Percentiles rank a stretch among this genome's conserved stretches.
Evolutionary conservation across 2,797 vertebrate genomes (phyloP).

Genomic region (Peromyscus aztecus): DNA sequence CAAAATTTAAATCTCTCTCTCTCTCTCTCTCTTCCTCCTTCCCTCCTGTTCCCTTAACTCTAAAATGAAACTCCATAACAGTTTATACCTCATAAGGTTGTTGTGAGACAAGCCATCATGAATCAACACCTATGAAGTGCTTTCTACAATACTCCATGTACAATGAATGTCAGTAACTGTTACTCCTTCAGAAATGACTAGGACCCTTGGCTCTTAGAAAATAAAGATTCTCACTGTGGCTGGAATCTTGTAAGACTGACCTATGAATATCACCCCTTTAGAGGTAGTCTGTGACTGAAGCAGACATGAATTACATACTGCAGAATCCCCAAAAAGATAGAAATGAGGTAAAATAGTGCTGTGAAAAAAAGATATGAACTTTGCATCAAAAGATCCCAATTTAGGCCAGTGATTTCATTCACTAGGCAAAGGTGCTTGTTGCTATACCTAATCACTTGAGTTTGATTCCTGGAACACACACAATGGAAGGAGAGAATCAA

Average conservation of each 20-base stretch:
- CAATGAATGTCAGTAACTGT: background rate
- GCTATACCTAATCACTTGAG: background rate
- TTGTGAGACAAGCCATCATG: constrained; percentile 15
- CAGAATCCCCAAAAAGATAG: background rate
- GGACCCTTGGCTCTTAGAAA: background rate
- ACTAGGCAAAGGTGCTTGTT: background rate
- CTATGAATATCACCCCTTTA: background rate
- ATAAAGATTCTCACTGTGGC: constrained; percentile 26
- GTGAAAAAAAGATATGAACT: background rate
- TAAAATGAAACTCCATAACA: constrained; percentile 37
- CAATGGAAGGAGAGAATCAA: background rate
- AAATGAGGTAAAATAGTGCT: background rate
- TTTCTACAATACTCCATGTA: constrained; percentile 5
- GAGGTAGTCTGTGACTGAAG: background rate
- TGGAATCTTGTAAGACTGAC: background rate
- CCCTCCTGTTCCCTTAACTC: background rate
- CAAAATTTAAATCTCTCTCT: constrained; percentile 10
- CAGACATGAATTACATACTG: background rate
- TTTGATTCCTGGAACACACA: background rate
- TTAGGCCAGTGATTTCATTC: background rate
- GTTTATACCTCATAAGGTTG: background rate
- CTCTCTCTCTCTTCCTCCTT: background rate
- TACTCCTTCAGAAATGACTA: constrained; percentile 37
- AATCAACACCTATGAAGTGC: background rate
- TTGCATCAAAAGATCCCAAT: constrained; percentile 23